Evolutionary conservation across 2,888 invertebrate genomes (phyloP).

Genomic region (Caenorhabditis virilis): DNA sequence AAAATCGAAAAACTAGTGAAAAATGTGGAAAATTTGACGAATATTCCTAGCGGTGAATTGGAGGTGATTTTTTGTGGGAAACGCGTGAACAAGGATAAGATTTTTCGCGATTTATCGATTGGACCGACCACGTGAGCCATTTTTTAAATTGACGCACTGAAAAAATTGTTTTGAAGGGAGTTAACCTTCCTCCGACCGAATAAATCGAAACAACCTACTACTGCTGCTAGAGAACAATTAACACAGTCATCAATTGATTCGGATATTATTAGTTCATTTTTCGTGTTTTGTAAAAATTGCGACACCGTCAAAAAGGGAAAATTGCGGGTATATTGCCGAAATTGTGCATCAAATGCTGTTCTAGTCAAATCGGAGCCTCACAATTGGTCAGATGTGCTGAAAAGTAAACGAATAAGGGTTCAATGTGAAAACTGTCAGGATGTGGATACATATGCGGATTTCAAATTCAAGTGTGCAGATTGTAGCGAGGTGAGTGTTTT

Average conservation of each 20-base stretch:
- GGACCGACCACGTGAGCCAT: constrained; percentile 45
- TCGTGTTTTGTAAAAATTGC: constrained; percentile 55
- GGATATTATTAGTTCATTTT: background rate
- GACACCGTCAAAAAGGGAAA: constrained; percentile 43
- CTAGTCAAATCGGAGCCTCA: constrained; percentile 48
- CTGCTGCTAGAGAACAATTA: too few species aligned
- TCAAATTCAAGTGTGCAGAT: constrained; percentile 54
- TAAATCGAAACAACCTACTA: too few species aligned
- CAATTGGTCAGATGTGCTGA: constrained; percentile 50
- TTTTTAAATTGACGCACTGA: background rate
- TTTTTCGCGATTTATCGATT: constrained; percentile 35
- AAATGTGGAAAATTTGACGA: constrained; percentile 20
- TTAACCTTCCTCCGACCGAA: constrained; percentile 14
- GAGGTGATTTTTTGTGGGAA: constrained; percentile 46
- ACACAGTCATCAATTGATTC: constrained; percentile 1
- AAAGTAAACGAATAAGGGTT: constrained; percentile 42
- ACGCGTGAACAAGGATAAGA: constrained; percentile 17
- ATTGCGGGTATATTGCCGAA: constrained; percentile 51
- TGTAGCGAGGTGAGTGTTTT: constrained; percentile 49
- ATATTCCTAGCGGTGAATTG: constrained; percentile 34
- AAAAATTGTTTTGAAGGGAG: constrained; percentile 10
- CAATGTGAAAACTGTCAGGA: constrained; percentile 41
- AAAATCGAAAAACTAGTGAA: constrained; percentile 14
- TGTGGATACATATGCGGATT: constrained; percentile 26
- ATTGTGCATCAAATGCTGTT: constrained; percentile 42